Percentiles rank a stretch among this genome's conserved stretches.
Evolutionary conservation across 2,797 vertebrate genomes (phyloP).

Genomic region (Uromys caudimaculatus): DNA sequence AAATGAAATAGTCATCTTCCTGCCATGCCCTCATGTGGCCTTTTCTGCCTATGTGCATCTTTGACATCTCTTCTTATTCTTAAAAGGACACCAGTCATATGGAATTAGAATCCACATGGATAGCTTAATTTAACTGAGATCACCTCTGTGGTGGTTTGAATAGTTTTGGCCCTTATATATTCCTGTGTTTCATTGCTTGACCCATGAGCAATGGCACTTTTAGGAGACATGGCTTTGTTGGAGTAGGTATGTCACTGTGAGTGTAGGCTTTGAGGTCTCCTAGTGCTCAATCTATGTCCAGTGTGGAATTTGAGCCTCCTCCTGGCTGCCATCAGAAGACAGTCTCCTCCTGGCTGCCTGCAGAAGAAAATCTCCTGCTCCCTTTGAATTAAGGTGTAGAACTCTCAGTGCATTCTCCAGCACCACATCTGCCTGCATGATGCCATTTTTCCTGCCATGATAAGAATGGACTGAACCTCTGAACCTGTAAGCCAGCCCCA

Average conservation of each 20-base stretch:
- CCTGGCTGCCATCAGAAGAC: not conserved
- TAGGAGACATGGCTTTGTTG: not conserved
- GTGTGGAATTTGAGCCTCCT: not conserved
- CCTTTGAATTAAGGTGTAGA: not conserved
- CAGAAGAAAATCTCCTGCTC: not conserved
- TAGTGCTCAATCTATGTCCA: not conserved
- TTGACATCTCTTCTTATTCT: not conserved
- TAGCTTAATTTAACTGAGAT: not conserved
- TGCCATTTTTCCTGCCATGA: not conserved
- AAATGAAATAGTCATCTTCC: not conserved
- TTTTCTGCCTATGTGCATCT: not conserved
- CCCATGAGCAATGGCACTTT: not conserved
- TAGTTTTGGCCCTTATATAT: not conserved
- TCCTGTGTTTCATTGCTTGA: not conserved
- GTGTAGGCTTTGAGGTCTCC: not conserved
- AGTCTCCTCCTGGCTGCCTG: not conserved
- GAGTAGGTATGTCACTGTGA: not conserved
- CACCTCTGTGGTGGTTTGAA: not conserved
- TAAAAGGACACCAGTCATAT: not conserved
- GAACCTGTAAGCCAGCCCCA: not conserved
- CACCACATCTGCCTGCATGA: not conserved
- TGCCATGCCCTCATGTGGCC: not conserved
- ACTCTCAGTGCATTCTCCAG: not conserved
- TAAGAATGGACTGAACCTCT: not conserved
- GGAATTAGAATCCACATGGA: not conserved